Evolutionary conservation across 2,113 vertebrate species (phyloP), one percentile per base, ranked within the genome.

Genomic region (Hemicordylus capensis): DNA sequence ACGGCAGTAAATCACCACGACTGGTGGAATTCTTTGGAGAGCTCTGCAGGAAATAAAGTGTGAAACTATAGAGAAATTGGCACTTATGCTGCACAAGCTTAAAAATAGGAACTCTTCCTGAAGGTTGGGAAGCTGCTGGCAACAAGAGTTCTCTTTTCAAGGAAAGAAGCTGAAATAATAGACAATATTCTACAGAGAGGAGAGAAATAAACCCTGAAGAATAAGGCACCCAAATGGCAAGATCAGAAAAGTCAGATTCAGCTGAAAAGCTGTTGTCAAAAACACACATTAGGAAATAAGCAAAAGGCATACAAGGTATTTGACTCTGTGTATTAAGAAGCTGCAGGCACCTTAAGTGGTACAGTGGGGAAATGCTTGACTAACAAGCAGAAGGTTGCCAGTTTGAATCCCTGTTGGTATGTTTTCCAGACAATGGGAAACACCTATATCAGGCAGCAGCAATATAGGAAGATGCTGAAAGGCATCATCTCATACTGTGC

Each of bases 11-110:
- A 73, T 66, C 44, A 85, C 17, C 42, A 77, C 28, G 84, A 87
- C 46, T 81, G 44, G 72, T 74, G 26, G 70, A 85, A 90, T 88
- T 91, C 91, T 85, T 75, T 19, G 58, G 46, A 83, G 1, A 79
- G 22, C 87, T 75, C 66, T 72, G 88, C 70, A 87, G 89, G 59
- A 88, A 88, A 85, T 77, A 67, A 82, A 67, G n/a, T 28, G 48
- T 80, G 85, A 89, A 86, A 39, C 51, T 61, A 28, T 37, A 64
- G 6, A 80, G 48, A 87, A 90, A 80, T 39, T 88, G 58, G 22
- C 58, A 76, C 75, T 89, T 80, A 81, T 1, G 1, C 11, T 77
- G 67, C 19, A 82, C 14, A 51, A 34, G 4, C 72, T 81, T 81
- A 81, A 78, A 85, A 86, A 76, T 39, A 76, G 54, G 59, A 76